Evolutionary conservation across 2,113 vertebrate species (phyloP).

Genomic region (Galeopterus variegatus): DNA sequence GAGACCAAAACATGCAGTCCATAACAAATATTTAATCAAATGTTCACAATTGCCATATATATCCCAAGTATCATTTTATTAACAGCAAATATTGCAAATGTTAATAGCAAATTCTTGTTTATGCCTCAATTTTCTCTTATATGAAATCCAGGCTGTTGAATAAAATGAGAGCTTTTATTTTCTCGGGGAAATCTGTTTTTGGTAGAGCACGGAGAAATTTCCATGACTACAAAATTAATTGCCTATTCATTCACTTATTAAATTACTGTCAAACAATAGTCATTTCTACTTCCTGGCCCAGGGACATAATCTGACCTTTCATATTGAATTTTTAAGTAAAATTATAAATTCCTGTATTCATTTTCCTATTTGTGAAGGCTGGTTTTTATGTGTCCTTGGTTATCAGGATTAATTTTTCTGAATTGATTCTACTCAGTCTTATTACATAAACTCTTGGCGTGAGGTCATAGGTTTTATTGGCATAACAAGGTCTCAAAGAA

Average conservation of each 20-base stretch:
- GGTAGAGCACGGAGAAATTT: conserved; percentile 65
- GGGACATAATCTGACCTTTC: conserved; percentile 68
- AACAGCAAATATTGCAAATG: conserved; percentile 12
- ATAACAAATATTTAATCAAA: conserved; percentile 31
- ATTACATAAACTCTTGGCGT: conserved; percentile 55
- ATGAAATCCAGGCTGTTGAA: conserved; percentile 28
- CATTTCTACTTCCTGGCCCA: conserved; percentile 57
- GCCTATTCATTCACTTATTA: conserved; percentile 74
- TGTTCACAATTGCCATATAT: background rate
- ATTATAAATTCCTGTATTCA: conserved; percentile 77
- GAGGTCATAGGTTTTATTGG: conserved; percentile 50
- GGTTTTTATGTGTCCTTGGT: conserved; percentile 70
- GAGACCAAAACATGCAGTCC: background rate
- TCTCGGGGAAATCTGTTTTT: conserved; percentile 65
- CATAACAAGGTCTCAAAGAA: conserved; percentile 60
- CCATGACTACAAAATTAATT: conserved; percentile 61
- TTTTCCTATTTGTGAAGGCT: conserved; percentile 62
- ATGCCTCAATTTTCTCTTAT: conserved; percentile 11
- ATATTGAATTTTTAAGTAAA: conserved; percentile 74
- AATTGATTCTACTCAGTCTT: conserved; percentile 31
- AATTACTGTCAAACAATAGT: conserved; percentile 72
- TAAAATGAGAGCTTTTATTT: conserved; percentile 68
- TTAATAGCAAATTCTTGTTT: conserved; percentile 1
- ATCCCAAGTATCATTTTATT: conserved; percentile 1
- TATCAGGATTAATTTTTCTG: conserved; percentile 70